Base-by-base conservation (phyloP, 2,888 invertebrate species). In the Labia minor region DNA sequence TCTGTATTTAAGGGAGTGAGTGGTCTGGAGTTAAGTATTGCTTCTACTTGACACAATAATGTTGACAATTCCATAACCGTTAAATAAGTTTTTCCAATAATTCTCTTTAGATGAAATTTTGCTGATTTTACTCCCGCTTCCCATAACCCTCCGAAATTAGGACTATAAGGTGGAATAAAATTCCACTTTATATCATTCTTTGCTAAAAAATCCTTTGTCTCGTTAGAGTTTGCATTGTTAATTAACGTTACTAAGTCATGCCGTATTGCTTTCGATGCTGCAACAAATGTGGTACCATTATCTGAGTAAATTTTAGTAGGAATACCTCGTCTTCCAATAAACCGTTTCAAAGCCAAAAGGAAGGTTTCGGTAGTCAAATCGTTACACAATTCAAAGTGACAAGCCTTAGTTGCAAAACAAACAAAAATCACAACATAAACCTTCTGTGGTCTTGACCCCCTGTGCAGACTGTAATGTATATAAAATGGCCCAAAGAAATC, bases 221-320 rank as follows among this genome's bases (percentile, higher is more conserved):
- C 16, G 26, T 10, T 8, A 26, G 66, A 10, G 70, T 21, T 49
- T 68, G 2, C 3, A 49, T 49, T 49, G 2, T n/a, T n/a, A n/a
- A n/a, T n/a, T n/a, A n/a, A n/a, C n/a, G n/a, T n/a, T n/a, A n/a
- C n/a, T n/a, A n/a, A n/a, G n/a, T n/a, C n/a, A n/a, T n/a, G n/a
- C n/a, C n/a, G n/a, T n/a, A n/a, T n/a, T n/a, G n/a, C n/a, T n/a
- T n/a, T n/a, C n/a, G n/a, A n/a, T n/a, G n/a, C n/a, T n/a, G n/a
- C n/a, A n/a, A n/a, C n/a, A n/a, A n/a, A n/a, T n/a, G n/a, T n/a
- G n/a, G n/a, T 68, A 1, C 74, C 74, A 66, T 73, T 74, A 37
- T 74, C 74, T 18, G 68, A 71, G 65, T 70, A 73, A 18, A 75
- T 70, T 61, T 73, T 73, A 14, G 21, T 11, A 14, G 74, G 74